Base-by-base conservation (phyloP, 2,113 vertebrate species). In the Hippopotamus amphibius region DNA sequence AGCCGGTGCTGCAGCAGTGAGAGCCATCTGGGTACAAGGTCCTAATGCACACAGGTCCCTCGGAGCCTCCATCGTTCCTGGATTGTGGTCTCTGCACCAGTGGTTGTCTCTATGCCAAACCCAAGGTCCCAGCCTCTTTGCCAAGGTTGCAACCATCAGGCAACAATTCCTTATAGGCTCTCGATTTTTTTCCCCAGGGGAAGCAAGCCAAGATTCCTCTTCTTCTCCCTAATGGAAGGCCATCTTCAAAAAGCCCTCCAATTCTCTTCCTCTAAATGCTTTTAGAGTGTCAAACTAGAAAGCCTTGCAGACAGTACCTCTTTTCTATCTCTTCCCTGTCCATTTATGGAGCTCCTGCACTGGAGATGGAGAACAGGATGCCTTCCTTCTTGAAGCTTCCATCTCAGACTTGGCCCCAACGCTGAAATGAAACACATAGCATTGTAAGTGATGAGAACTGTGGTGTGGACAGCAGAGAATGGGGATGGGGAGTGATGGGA, bases 271-370 rank as follows among this genome's bases (percentile, higher is more conserved):
- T 28, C 48, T 55, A 3, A 6, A 33, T 30, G 41, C 53, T 28
- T 57, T 55, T 3, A 50, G n/a, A 53, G 77, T 21, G 28, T 53
- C 41, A 1, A 17, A 46, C 24, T 7, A 6, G 61, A n/a, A 59
- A 4, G 5, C 15, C 15, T 0, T 53, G 14, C 37, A 61, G 22
- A 19, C 9, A 3, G 4, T 16, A 6, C 50, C 79, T 74, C 8
- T 21, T 46, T 43, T 57, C 22, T 11, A 5, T 5, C 17, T 28
- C 0, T 4, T 22, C 28, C n/a, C 9, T 10, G 0, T 10, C 1
- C 0, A 22, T 65, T 12, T 48, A 4, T 19, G 28, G 28, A 43
- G n/a, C 43, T 5, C 6, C 48, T 24, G 48, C n/a, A 0, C 21
- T 5, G 6, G 37, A 12, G 74, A 66, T 9, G 10, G 66, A 57